Base-by-base conservation (phyloP, 2,797 vertebrate species). In the Luscinia luscinia region DNA sequence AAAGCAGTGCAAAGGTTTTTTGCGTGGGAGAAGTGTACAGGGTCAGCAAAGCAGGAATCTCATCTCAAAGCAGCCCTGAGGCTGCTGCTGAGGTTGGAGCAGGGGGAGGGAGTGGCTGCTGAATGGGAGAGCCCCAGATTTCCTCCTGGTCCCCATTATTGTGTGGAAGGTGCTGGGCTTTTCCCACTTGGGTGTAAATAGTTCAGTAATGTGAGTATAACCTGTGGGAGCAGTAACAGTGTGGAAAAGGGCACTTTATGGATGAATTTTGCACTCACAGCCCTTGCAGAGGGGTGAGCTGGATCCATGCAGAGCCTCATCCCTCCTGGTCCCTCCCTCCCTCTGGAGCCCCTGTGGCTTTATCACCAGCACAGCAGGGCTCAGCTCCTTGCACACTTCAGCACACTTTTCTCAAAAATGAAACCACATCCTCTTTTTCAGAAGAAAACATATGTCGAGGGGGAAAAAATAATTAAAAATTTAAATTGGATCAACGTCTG, bases 61-160 rank as follows among this genome's bases (percentile, higher is more conserved):
- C 40, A 10, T n/a, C 69, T 75, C 77, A 51, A 17, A 59, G 17
- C 40, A 59, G 4, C 51, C 17, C 43, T 1, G 9, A 70, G 57
- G 32, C n/a, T 48, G 70, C 54, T 49, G 46, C 46, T 69, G 24
- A 21, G 52, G 18, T 17, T 75, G 67, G 20, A 27, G 14, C 43
- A 63, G 40, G 22, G 46, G 38, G 15, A 34, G 52, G 78, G 43
- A 46, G 55, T 57, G 19, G 17, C 20, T 30, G 70, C 18, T 6
- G 2, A 10, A 11, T 3, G 21, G 11, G 8, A 28, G 19, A 72
- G 28, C 69, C 40, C 58, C 41, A 38, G 6, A 21, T 63, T 63
- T 45, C 21, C 34, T 49, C 13, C 66, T 52, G 0, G 0, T 52
- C 36, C 68, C 1, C 21, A 40, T 26, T 1, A 2, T 1, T 2